Evolutionary conservation across 1,140 invertebrate species (phyloP).

Genomic region (Alviniconcha marisindica): DNA sequence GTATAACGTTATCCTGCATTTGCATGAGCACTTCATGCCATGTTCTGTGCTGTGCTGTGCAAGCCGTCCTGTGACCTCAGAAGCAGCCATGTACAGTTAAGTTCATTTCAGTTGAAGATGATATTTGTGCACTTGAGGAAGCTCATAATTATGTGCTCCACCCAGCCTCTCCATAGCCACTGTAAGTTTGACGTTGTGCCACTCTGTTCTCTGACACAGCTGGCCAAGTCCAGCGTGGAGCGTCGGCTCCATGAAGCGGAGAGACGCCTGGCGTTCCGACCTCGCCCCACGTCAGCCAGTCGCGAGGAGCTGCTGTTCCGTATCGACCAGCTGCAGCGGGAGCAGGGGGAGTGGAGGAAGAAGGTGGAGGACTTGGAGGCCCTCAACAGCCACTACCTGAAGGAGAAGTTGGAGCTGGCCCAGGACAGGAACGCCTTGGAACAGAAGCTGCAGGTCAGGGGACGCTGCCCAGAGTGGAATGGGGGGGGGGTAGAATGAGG

Average conservation of each 20-base stretch:
- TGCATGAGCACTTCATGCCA: too few relatives aligned
- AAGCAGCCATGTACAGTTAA: too few relatives aligned
- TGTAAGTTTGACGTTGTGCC: too few relatives aligned
- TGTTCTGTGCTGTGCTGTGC: too few relatives aligned
- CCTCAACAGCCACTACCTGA: conserved; percentile 30
- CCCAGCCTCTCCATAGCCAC: too few relatives aligned
- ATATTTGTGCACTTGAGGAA: too few relatives aligned
- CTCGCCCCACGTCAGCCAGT: conserved; percentile 11
- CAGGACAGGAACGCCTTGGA: conserved; percentile 46
- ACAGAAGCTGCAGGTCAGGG: conserved; percentile 37
- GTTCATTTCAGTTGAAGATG: too few relatives aligned
- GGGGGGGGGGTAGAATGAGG: background rate
- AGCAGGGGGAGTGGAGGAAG: conserved; percentile 47
- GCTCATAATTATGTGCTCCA: too few relatives aligned
- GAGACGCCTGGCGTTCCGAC: conserved; percentile 30
- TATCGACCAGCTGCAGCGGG: conserved; percentile 48
- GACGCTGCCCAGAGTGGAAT: background rate
- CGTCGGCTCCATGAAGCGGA: conserved; percentile 33
- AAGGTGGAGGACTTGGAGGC: conserved; percentile 54
- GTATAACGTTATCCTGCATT: too few relatives aligned
- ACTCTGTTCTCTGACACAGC: background rate
- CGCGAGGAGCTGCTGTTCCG: conserved; percentile 53
- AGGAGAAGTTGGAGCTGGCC: conserved; percentile 46
- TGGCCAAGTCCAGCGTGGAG: conserved; percentile 30
- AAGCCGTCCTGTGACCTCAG: too few relatives aligned